Conservation (phyloP, 2,888 invertebrate genomes). For the Tromatobia lineatoria region DNA sequence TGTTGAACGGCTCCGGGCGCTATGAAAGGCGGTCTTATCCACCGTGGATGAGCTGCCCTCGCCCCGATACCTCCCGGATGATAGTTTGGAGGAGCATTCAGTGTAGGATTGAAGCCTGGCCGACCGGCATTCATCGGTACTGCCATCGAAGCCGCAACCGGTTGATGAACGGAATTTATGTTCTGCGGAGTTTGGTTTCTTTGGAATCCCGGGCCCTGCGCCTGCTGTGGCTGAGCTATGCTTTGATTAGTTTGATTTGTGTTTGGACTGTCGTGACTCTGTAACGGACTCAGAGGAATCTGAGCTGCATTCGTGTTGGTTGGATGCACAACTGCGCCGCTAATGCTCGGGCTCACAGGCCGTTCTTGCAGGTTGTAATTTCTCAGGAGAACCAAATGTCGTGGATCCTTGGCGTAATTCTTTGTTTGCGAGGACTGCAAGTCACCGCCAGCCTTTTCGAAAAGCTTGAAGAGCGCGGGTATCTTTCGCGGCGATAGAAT, state of each 20-base stretch:
- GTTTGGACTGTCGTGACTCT: conserved; percentile 87
- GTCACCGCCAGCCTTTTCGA: conserved; percentile 96
- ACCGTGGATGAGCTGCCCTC: conserved; percentile 77
- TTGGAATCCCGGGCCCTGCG: conserved; percentile 84
- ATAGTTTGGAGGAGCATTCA: conserved; percentile 86
- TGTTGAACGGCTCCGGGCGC: conserved; percentile 76
- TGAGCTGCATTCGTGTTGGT: conserved; percentile 80
- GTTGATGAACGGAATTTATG: conserved; percentile 81
- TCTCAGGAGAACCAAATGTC: conserved; percentile 90
- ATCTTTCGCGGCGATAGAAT: conserved; percentile 96
- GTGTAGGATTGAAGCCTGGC: conserved; percentile 83
- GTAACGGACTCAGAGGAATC: conserved; percentile 87
- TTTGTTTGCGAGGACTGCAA: conserved; percentile 92
- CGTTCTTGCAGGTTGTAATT: conserved; percentile 88
- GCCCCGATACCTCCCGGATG: conserved; percentile 81
- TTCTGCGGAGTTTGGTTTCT: conserved; percentile 81
- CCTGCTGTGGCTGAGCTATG: conserved; percentile 81
- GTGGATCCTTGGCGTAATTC: conserved; percentile 96
- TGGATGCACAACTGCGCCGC: conserved; percentile 84
- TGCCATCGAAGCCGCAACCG: conserved; percentile 77
- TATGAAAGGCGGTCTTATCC: conserved; percentile 80
- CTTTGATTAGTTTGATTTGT: conserved; percentile 84
- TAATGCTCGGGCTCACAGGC: conserved; percentile 89
- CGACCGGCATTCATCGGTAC: conserved; percentile 81
- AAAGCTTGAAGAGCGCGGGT: conserved; percentile 93